Base-by-base conservation (phyloP, 2,113 vertebrate genomes). In the Malurus melanocephalus region DNA sequence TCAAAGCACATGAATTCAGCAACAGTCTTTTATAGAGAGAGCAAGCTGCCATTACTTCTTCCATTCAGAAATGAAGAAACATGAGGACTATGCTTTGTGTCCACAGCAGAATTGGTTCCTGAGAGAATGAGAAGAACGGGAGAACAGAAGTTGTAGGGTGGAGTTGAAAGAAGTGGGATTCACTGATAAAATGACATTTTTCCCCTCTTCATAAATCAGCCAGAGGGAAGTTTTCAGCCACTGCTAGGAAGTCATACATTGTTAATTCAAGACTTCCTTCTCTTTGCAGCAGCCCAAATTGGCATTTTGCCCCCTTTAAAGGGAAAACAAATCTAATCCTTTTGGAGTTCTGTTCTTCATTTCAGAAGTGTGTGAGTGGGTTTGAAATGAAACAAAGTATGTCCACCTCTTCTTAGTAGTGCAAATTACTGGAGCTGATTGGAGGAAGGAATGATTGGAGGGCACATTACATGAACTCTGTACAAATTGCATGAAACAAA, bases 351-450 rank as follows among this genome's bases (percentile, higher is more conserved):
- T 94, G 93, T 87, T 94, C 89, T 68, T 93, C 82, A 75, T 95
- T 93, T 94, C 45, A 77, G 38, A 82, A 87, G 79, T 71, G 91
- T 93, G 42, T 89, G 91, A 94, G 85, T 87, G 64, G 85, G 79
- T 71, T 89, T 95, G 79, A 95, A 93, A 92, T 71, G 68, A 91
- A 93, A 93, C 68, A 91, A 94, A 94, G 87, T 89, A 95, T 89
- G 85, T 89, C 76, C 68, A 85, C 85, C 72, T 89, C 89, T 80
- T 89, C 85, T 82, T 60, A 93, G 57, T n/a, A 77, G 87, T 53
- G 68, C 42, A 89, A 38, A 89, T 77, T 80, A 81, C 76, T 80
- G 85, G 57, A 90, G 81, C 45, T 67, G 75, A 83, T 71, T 60
- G 91, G 74, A 95, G 22, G 38, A 91, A 89, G 68, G 42, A 84